Base-by-base conservation (phyloP, 2,888 invertebrate genomes). In the Caradrina clavipalpis region DNA sequence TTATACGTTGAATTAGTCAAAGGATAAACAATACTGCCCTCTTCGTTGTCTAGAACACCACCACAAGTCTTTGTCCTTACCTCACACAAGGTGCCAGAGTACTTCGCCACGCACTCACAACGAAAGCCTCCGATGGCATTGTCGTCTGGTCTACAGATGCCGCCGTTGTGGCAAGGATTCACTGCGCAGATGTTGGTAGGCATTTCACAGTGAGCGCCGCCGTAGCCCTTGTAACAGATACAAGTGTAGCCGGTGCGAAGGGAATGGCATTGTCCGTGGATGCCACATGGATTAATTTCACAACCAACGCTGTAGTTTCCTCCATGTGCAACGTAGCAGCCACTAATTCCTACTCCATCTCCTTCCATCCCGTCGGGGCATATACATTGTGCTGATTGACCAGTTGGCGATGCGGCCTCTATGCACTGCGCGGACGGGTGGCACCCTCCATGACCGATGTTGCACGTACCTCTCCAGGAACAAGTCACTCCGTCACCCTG, bases 91-190 rank as follows among this genome's bases (percentile, higher is more conserved):
- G 92, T 89, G 15, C 98, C 98, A 0, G 96, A 96, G 89, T 96
- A 98, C 22, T 96, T 96, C 1, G 96, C 90, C 0, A 97, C 90
- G 87, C 99, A 99, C 69, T 96, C 96, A 86, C 98, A 98, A 54
- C 92, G 90, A 76, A 92, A 96, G 42, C 93, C 93, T 69, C 79
- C 84, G n/a, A 86, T 47, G 2, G 80, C 64, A 62, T 63, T 86
- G 59, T 87, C 84, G 60, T 94, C 94, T 31, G 76, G 66, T 69
- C 88, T 89, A 89, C 99, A 99, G 2, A 97, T 97, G 0, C 98
- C 99, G 1, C 97, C 97, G 90, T 99, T 98, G 78, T 94, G 95
- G 88, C 99, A 99, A 0, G 98, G 99, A 90, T 97, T 97, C 5
- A 96, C 96, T 1, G 89, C 86, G 89, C 99, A 99, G 0, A 96